Percentiles rank a stretch among this genome's conserved stretches.
phyloP scores from a whole-genome alignment of 23 tunicate species.

The Phallusia fumigata region DNA sequence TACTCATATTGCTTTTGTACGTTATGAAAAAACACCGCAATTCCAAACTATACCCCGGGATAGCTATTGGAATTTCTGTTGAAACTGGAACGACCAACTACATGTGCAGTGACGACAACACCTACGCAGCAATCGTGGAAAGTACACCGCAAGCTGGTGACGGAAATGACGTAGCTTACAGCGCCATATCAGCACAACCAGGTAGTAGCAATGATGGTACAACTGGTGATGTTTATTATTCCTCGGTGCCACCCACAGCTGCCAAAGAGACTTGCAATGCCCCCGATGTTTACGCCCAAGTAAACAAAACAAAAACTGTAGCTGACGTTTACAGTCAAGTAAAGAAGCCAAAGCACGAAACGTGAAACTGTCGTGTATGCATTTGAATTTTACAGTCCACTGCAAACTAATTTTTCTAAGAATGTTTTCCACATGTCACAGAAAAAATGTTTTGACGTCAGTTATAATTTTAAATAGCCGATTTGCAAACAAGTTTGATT shows the following conservation, averaged over 20 bases:
- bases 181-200: background rate
- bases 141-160: background rate
- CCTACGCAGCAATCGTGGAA: background rate
- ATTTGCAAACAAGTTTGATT: too few species aligned
- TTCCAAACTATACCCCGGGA: background rate
- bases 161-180: constrained; percentile 3
- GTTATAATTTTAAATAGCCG: too few species aligned
- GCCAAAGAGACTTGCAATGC: background rate
- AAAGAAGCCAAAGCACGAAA: background rate
- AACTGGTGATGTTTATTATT: background rate
- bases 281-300: constrained; percentile 1
- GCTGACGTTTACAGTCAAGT: background rate
- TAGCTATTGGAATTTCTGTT: background rate
- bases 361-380: too few species aligned
- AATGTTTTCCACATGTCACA: too few species aligned
- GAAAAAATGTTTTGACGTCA: too few species aligned
- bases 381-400: too few species aligned
- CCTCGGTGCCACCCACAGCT: background rate
- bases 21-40: background rate
- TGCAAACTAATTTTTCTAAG: too few species aligned
- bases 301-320: background rate
- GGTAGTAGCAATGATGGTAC: background rate
- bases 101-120: background rate
- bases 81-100: too few species aligned
- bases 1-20: background rate